Percentiles rank a stretch among this genome's conserved stretches.
Evolutionary conservation across 2,113 vertebrate species (phyloP).

Genomic region (Piprites chloris): DNA sequence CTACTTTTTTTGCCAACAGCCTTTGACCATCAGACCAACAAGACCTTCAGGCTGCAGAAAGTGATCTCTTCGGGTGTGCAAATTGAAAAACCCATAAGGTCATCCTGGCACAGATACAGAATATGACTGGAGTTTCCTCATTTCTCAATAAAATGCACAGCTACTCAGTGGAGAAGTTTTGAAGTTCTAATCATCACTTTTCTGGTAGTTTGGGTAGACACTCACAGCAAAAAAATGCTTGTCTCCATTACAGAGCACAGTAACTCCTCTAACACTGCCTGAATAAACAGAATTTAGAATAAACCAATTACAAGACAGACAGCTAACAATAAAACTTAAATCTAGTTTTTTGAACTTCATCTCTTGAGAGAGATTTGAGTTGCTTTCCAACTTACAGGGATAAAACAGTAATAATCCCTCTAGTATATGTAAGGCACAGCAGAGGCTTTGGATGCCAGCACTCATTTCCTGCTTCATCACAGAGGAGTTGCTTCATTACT

Average conservation of each 20-base stretch:
- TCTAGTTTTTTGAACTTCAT: neutral
- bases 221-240: neutral
- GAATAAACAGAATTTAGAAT: neutral
- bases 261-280: neutral
- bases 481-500: neutral
- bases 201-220: neutral
- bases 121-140: neutral
- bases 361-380: neutral
- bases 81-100: neutral
- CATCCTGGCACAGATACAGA: neutral
- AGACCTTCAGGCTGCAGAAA: neutral
- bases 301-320: neutral
- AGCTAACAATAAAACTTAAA: neutral
- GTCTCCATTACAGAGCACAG: neutral
- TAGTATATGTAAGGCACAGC: neutral
- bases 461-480: neutral
- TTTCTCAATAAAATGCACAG: neutral
- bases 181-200: neutral
- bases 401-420: conserved; percentile 9
- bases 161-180: neutral
- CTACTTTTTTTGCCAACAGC: neutral
- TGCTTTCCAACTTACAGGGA: neutral
- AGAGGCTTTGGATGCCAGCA: neutral
- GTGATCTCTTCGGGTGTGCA: neutral
- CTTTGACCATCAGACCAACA: neutral